Base-by-base conservation (phyloP, 2,797 vertebrate genomes). In the Sebastes oblongus region DNA sequence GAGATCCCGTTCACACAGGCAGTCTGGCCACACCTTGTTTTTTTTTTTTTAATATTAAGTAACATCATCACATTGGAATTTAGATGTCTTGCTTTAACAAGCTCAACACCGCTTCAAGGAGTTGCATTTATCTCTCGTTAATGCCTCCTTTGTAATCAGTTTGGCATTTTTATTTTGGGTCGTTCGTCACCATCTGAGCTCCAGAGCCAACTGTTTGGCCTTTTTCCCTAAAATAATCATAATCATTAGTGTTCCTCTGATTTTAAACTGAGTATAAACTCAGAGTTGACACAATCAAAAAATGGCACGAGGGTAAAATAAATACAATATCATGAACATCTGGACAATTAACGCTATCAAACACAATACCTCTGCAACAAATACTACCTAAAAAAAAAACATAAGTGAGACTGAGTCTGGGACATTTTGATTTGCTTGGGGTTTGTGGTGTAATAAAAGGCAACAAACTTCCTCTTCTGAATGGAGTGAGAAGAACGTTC, bases 31-130 rank as follows among this genome's bases (percentile, higher is more conserved):
- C 83, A 66, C 78, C 80, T 81, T 50, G 3, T 18, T 60, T 59
- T 42, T 55, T 59, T 42, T 55, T 22, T 25, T 30, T 70, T 5
- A 50, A 60, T 60, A 27, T 13, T 9, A 3, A 13, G 12, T 64
- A 25, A 71, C 52, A 27, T 86, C 74, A 82, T 61, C 42, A n/a
- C 36, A 61, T 1, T 80, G 83, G 82, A 78, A 86, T 86, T 78
- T 65, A 36, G 36, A 58, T n/a, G 30, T 77, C 58, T 50, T 88
- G 72, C 67, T 72, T 56, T 56, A 72, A 89, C 80, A 87, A 83
- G 82, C 50, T 69, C 14, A 10, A 66, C 12, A 66, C 69, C 2
- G 56, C 72, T 84, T 72, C 55, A 66, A 27, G 16, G 27, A 22
- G 14, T 29, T 66, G 18, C 10, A 36, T 64, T 61, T 69, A 12